Conservation (phyloP, 2,797 vertebrate genomes). For the Poeciliopsis gracilis region DNA sequence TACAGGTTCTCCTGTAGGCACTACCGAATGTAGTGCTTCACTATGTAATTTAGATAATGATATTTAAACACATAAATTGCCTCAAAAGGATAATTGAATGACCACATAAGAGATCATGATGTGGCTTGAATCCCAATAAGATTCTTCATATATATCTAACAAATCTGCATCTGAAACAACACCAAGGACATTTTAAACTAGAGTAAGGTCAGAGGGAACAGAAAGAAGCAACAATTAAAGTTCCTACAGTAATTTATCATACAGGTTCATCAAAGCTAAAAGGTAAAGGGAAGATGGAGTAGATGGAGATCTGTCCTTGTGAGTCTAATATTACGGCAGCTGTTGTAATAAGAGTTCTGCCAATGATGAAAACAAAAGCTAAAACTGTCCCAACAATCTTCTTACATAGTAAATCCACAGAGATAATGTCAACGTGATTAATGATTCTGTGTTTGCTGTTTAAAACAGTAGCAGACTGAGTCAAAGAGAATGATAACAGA, state of each 20-base stretch:
- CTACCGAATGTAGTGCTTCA: background rate
- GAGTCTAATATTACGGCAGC: conserved; percentile 24
- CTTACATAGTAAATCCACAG: conserved; percentile 5
- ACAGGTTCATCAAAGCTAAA: conserved; percentile 17
- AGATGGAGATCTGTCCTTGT: conserved; percentile 4
- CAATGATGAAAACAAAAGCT: conserved; percentile 15
- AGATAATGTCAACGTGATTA: background rate
- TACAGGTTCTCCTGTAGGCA: background rate
- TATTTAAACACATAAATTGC: background rate
- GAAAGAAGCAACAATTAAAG: conserved; percentile 4
- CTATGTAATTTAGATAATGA: background rate
- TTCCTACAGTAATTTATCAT: conserved; percentile 11
- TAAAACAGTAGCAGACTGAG: conserved; percentile 4
- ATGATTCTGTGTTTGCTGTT: conserved; percentile 2
- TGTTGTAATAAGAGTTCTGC: background rate
- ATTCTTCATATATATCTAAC: conserved; percentile 18
- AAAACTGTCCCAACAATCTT: background rate
- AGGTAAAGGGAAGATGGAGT: conserved; percentile 8
- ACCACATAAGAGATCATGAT: conserved; percentile 27
- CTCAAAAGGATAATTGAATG: conserved; percentile 8
- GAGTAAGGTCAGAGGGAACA: conserved; percentile 1
- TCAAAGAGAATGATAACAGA: conserved; percentile 1
- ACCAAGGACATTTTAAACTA: conserved; percentile 7
- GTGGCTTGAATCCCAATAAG: conserved; percentile 32
- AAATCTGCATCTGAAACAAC: conserved; percentile 28